These are phyloP conservation scores for Sciaenops ocellatus DNA, from an alignment of 2,797 vertebrate species.

Conservation along the genomic window DNA sequence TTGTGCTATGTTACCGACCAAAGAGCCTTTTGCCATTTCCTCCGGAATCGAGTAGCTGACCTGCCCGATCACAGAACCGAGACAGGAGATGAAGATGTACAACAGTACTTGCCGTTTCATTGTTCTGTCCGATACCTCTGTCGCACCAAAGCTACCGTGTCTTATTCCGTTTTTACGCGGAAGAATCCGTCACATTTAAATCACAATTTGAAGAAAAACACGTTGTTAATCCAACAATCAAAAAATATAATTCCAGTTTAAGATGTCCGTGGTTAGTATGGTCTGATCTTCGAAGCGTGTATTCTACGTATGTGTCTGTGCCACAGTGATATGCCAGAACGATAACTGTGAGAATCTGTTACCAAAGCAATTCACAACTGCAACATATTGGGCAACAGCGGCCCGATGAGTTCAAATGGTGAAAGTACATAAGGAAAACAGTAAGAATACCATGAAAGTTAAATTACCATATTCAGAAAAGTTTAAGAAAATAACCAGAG, in stretches of 20 bases:
- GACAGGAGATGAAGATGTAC: slow-evolving; percentile 43
- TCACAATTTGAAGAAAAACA: slow-evolving; percentile 19
- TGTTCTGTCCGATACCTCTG: slow-evolving; percentile 19
- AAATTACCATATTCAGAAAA: rapidly evolving
- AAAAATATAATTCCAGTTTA: background rate
- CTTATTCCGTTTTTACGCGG: background rate
- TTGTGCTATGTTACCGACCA: slow-evolving; percentile 68
- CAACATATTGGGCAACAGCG: slow-evolving; percentile 65
- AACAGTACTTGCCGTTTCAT: slow-evolving; percentile 72
- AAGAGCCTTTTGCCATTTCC: slow-evolving; percentile 72
- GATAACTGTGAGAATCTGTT: background rate
- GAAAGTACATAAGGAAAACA: slow-evolving; percentile 29
- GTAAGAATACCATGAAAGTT: rapidly evolving
- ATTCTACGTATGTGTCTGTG: background rate
- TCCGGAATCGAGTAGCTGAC: slow-evolving; percentile 74
- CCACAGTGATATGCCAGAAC: background rate
- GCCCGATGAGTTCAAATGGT: slow-evolving; percentile 59
- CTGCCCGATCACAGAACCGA: slow-evolving; percentile 51
- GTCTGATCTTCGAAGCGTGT: rapidly evolving
- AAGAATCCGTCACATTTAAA: rapidly evolving
- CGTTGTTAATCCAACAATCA: background rate
- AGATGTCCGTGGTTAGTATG: rapidly evolving
- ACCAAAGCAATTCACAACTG: background rate
- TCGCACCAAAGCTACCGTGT: background rate
- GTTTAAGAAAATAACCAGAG: no score